Base-by-base conservation (phyloP, 2,888 invertebrate species). In the Ypsolopha scabrella region DNA sequence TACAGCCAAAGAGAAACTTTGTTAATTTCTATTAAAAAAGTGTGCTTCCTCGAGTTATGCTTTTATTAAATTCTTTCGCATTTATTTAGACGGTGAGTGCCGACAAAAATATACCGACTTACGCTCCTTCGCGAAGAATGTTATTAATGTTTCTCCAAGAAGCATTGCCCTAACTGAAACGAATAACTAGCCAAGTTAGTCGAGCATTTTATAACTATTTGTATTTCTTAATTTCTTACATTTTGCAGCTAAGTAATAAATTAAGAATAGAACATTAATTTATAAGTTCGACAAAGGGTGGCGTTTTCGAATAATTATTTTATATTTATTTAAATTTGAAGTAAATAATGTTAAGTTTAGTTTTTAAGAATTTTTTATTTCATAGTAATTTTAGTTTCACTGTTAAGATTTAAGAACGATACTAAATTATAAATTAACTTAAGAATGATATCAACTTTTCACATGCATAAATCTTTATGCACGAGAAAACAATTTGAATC, bases 31-130 rank as follows among this genome's bases (percentile, higher is more conserved):
- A 2, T 8, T 14, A 33, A 36, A 14, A 51, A 51, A 51, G 33
- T 38, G 38, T 9, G 47, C 52, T 37, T 43, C 41, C 34, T 43
- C n/a, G 8, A 52, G 48, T 48, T 49, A 48, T 52, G 72, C 72
- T 77, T 72, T 80, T 83, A 82, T 83, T 82, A 83, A 85, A 82
- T 83, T 82, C 80, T 69, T 75, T 68, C 72, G 70, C 72, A 75
- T 74, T 62, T 76, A 80, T 74, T 78, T 70, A 73, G 38, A 72
- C 67, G 69, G 68, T 24, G 24, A 70, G 67, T 67, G 68, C 63
- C 51, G 52, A 55, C 52, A 74, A 72, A 36, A 79, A 75, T 68
- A 67, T 68, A 67, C 58, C 63, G 67, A 71, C 70, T 72, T 70
- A 68, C 67, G 67, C 74, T 80, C 73, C 76, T 76, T 72, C 64